phyloP scores from a whole-genome alignment of 2,797 vertebrate genomes.

The Centropyge bicolor region DNA sequence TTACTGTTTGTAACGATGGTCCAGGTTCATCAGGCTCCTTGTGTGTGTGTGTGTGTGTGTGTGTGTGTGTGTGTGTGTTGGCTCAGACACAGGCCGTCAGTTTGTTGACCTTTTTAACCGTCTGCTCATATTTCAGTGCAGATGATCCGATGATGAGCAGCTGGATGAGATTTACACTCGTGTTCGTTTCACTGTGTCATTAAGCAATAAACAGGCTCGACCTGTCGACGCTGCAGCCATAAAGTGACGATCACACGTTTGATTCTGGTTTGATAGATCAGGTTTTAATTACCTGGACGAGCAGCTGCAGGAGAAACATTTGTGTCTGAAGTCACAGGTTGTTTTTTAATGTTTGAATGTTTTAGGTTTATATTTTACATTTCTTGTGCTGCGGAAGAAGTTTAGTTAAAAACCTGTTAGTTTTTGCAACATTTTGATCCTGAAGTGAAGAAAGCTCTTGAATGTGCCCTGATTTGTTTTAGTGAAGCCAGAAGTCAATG shows the following conservation, averaged over 20 bases:
- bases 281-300: constrained; percentile 13
- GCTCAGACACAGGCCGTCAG: not conserved
- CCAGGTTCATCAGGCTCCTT: not conserved
- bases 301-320: not conserved
- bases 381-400: not conserved
- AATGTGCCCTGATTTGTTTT: not conserved
- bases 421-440: not conserved
- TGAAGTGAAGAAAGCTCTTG: not conserved
- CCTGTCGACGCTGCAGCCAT: constrained; percentile 19
- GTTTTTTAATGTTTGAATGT: too few species aligned
- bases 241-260: not conserved
- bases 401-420: not conserved
- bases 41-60: constrained; percentile 1
- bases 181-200: not conserved
- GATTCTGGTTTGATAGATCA: not conserved
- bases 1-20: not conserved
- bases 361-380: not conserved
- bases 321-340: not conserved
- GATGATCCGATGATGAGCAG: not conserved
- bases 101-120: constrained; percentile 26
- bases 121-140: not conserved
- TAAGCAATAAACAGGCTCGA: constrained; percentile 35
- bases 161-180: constrained; percentile 3
- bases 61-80: constrained; percentile 4
- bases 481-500: not conserved